Base-by-base conservation (phyloP, 2,888 invertebrate genomes). In the Drosophila mulleri region DNA sequence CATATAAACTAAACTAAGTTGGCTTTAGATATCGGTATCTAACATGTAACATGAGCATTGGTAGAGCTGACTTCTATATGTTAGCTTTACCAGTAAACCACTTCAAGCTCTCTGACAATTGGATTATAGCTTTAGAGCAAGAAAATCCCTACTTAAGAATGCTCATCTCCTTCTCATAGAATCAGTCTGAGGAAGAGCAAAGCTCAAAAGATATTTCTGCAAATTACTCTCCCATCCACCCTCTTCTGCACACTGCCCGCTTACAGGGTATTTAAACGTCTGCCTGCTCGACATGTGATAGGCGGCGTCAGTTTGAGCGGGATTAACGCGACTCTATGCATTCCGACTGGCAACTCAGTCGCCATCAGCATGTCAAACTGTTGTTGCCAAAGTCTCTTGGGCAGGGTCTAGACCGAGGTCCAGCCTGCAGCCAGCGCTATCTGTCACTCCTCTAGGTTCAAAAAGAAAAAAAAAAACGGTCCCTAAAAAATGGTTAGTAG, bases 281-380 rank as follows among this genome's bases (percentile, higher is more conserved):
- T 65, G 63, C n/a, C 72, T 71, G 82, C 54, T 67, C 67, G 88
- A 87, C 89, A 83, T 78, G 72, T 88, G 83, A 89, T 88, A 83
- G 85, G 67, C 79, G 71, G 72, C 74, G 82, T 79, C 78, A 81
- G 65, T 71, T 79, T 71, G 67, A 71, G 67, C 70, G 70, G 82
- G 74, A 70, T 80, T 77, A 83, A 86, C 80, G 83, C 77, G 67
- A 59, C 60, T 42, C 41, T 20, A 29, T 50, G 44, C 48, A 62
- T 35, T 45, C 35, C 26, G 60, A 18, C 39, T 52, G 32, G 41
- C 18, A 53, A 12, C 50, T 12, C 47, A 23, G n/a, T 14, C 50
- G 6, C 23, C 53, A 39, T 50, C 39, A 16, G 65, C 45, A 56
- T 52, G 64, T 75, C 54, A 66, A 70, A 78, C 61, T 18, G 61